Evolutionary conservation across 2,113 vertebrate species (phyloP), one percentile per base, ranked within the genome.

Genomic region (Larimichthys polyactis): DNA sequence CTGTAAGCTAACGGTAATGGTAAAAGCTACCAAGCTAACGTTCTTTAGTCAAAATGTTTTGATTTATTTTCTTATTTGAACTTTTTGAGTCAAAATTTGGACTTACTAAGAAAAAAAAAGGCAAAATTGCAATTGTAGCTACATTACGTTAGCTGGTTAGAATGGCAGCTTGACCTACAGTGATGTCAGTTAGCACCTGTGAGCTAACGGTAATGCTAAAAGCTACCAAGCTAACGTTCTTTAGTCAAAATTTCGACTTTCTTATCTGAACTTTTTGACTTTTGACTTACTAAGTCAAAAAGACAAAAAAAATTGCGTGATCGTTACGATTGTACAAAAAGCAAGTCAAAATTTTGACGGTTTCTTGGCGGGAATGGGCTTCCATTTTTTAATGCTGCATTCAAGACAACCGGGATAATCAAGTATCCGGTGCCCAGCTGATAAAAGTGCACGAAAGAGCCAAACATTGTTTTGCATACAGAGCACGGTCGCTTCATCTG

Each of bases 361-460:
- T 57, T 32, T 58, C 4, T 19, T 51, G 40, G 68, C 15, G 5
- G 20, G 0, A 49, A 58, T 43, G 43, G 5, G 32, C 70, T 74
- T 74, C 63, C 44, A 27, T 1, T 49, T 2, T 49, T 29, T 29
- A 2, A 44, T 4, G 22, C 22, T 75, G 64, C 48, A 17, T 81
- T 82, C 71, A 69, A 29, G 63, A 32, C 46, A 75, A 9, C 64
- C 67, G 54, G 44, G 17, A 74, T 14, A 54, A 12, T 67, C 12
- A 2, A 63, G 55, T 8, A 10, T 46, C 64, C 1, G 8, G 36
- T 8, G 16, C 62, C 17, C 17, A 51, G 12, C 17, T 6, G 15
- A 44, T n/a, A 52, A 57, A 69, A 44, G 66, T 52, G 43, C 46
- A 11, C 12, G 0, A 52, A 5, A 24, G 46, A 52, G 32, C 14